Evolutionary conservation across 2,888 invertebrate species (phyloP), one percentile per base, ranked within the genome.

Genomic region (Zygogramma bicolorata): DNA sequence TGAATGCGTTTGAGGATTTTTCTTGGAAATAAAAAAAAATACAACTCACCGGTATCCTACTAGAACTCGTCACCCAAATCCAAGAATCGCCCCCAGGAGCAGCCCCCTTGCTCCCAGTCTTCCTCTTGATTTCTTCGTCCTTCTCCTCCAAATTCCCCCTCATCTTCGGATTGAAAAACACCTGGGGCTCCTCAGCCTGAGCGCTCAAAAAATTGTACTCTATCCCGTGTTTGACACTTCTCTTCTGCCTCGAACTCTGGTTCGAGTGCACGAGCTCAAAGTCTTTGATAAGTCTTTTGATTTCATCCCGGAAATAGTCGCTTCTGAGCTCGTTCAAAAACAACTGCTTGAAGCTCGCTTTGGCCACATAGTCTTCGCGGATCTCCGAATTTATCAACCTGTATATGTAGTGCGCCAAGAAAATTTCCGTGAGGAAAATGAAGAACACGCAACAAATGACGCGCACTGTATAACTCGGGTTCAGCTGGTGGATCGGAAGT

Each of bases 41-140:
- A n/a, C n/a, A n/a, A 88, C 90, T 89, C 86, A 95, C 95, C 83
- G 96, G 95, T 79, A 96, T 95, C 79, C 95, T 91, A 38, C 95
- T 95, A 82, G 95, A 95, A 75, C 95, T 94, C 68, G 95, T 95
- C 77, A 96, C 87, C 93, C 95, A 96, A 77, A 96, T 93, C 95
- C 95, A 95, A 25, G 93, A 92, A 79, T 94, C 93, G 1, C 92
- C 93, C 0, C 92, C 93, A 0, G 93, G 92, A 0, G 92, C 92
- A 0, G 92, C 91, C 0, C 92, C 92, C 78, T 92, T 92, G 4
- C 89, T 88, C 0, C 92, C 92, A 0, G 90, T 91, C 71, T 88
- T 89, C 49, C 73, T 75, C 31, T 69, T 69, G 22, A 74, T 72
- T 89, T 87, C 71, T 91, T 88, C 87, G 31, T 77, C 80, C 31